Conservation (phyloP, 2,113 vertebrate genomes). For the Thermophis baileyi region DNA sequence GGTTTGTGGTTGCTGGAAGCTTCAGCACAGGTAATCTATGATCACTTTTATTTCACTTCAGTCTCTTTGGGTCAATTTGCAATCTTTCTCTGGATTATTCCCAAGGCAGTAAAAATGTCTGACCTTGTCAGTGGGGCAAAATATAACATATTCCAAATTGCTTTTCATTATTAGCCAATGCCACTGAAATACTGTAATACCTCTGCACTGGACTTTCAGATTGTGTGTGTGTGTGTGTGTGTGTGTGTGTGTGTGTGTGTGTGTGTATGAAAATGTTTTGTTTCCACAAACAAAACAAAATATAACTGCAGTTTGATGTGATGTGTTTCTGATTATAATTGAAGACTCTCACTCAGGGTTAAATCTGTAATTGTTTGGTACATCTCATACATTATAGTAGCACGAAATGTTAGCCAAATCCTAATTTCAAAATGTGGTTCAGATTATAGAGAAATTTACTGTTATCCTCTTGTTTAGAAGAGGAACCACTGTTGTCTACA, state of each 20-base stretch:
- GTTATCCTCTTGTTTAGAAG: not conserved
- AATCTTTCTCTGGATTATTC: not conserved
- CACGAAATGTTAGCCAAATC: not conserved
- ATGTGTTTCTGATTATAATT: not conserved
- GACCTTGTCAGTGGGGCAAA: not conserved
- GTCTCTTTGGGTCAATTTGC: not conserved
- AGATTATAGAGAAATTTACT: not conserved
- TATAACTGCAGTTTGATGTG: not conserved
- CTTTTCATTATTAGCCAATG: not conserved
- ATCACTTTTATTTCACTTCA: not conserved
- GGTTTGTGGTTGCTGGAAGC: not conserved
- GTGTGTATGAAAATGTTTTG: not conserved
- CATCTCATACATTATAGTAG: not conserved
- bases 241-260: too few species aligned
- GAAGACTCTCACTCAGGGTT: not conserved
- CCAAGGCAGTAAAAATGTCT: not conserved
- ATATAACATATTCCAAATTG: not conserved
- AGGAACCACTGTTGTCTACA: not conserved
- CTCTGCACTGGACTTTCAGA: too few species aligned
- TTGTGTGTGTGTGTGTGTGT: too few species aligned
- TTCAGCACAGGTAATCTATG: not conserved
- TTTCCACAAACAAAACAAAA: not conserved
- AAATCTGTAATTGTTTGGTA: not conserved
- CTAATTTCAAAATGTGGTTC: not conserved
- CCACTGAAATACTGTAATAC: not conserved